Evolutionary conservation across 2,113 vertebrate genomes (phyloP).

Genomic region (Brachyistius frenatus): DNA sequence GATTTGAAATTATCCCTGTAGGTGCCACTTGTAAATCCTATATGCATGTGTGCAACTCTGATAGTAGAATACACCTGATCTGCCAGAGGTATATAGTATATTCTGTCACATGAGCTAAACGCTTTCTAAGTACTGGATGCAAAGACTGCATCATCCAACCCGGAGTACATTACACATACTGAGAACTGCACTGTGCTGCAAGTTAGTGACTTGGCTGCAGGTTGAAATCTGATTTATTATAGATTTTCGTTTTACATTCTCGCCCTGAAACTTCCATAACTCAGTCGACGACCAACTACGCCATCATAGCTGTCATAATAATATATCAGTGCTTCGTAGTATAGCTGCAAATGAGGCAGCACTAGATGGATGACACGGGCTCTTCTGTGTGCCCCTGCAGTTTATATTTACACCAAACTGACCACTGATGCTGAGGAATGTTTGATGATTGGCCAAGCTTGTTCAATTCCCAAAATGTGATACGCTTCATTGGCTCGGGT

Average conservation of each 20-base stretch:
- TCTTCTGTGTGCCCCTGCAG: conserved; percentile 26
- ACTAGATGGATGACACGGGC: conserved; percentile 32
- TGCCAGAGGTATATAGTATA: conserved; percentile 8
- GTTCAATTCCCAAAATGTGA: conserved; percentile 68
- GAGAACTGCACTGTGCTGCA: not conserved
- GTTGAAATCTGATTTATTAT: no score
- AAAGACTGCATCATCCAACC: not conserved
- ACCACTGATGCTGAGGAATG: conserved; percentile 69
- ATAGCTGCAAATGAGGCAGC: conserved; percentile 56
- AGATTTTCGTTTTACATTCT: not conserved
- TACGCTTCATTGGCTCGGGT: conserved; percentile 48
- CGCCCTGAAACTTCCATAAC: conserved; percentile 11
- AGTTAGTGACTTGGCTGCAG: not conserved
- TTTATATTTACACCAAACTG: conserved; percentile 62
- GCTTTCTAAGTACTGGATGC: conserved; percentile 11
- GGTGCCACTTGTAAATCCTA: not conserved
- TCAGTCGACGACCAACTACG: conserved; percentile 1
- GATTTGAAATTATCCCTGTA: conserved; percentile 7
- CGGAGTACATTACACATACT: not conserved
- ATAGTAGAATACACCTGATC: conserved; percentile 5
- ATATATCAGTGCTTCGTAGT: conserved; percentile 33
- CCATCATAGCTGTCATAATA: conserved; percentile 18
- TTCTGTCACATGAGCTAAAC: not conserved
- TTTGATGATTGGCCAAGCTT: conserved; percentile 64
- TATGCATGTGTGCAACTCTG: conserved; percentile 9